Base-by-base conservation (phyloP, 2,113 vertebrate genomes). In the Setophaga coronata region DNA sequence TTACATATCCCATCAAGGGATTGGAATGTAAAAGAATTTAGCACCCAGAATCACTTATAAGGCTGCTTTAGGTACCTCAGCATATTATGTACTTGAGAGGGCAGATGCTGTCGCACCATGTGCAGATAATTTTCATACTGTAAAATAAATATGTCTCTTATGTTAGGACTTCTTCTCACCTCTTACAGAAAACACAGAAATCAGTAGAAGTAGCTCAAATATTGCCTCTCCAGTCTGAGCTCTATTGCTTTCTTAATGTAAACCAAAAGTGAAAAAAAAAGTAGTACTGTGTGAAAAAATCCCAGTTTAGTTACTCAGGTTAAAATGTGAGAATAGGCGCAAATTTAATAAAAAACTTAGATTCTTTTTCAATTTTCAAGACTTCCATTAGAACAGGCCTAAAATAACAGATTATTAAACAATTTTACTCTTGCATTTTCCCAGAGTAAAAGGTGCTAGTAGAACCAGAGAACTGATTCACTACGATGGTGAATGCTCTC, bases 351-450 rank as follows among this genome's bases (percentile, higher is more conserved):
- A 43, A 85, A 88, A 79, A 43, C 85, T 15, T 54, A 25, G 14
- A 87, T 47, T 92, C 6, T 64, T 50, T 74, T 87, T 93, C 11
- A 43, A 11, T 86, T 93, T 94, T 85, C n/a, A 65, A 71, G 10
- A 48, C 13, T 84, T 82, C 64, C 29, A 66, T 70, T 95, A 94
- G 81, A 96, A 92, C 58, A 79, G 38, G 92, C 56, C 47, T 89
- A 94, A 96, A 97, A 81, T 19, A 90, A 45, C 42, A 40, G 7
- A 90, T 93, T 82, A 83, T 83, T 79, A 85, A 95, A 74, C 48
- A 51, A 78, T n/a, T 73, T 85, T 93, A 36, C 80, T 93, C 8
- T 62, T 92, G 17, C 15, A 72, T 43, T 78, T 97, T 93, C 11
- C 34, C 56, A 72, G 36, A 90, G 18, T 66, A 90, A 79, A 95